These are phyloP conservation scores for Polypedilum pembai DNA, from an alignment of 1,140 invertebrate species.

Conservation along the genomic window DNA sequence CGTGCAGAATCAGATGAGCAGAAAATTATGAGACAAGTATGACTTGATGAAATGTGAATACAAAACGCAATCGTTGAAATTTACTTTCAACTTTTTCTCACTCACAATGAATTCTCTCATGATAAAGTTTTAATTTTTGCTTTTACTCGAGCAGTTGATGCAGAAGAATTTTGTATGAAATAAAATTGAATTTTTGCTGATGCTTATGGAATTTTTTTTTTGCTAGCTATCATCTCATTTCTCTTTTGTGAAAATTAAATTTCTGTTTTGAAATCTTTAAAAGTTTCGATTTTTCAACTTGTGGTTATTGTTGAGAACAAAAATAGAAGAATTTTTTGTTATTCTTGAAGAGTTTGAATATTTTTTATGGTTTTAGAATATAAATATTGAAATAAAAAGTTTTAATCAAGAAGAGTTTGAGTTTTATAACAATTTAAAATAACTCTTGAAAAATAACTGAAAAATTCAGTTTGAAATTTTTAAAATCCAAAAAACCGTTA, in stretches of 20 bases:
- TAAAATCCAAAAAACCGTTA: no score
- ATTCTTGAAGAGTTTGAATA: neutral
- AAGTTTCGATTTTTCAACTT: neutral
- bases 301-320: neutral
- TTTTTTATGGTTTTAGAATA: no score
- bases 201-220: neutral
- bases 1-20: slow-evolving; percentile 2
- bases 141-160: neutral
- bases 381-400: no score
- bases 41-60: neutral
- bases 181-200: neutral
- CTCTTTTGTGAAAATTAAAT: neutral
- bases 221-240: neutral
- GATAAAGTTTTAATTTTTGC: neutral
- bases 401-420: no score
- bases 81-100: neutral
- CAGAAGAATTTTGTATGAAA: slow-evolving; percentile 1
- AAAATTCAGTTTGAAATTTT: no score
- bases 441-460: no score
- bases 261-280: neutral
- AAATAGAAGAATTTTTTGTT: neutral
- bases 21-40: slow-evolving; percentile 6
- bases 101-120: neutral
- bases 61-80: neutral
- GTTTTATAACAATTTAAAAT: no score